Evolutionary conservation across 2,888 invertebrate species (phyloP).

Genomic region (Adelphocoris suturalis): DNA sequence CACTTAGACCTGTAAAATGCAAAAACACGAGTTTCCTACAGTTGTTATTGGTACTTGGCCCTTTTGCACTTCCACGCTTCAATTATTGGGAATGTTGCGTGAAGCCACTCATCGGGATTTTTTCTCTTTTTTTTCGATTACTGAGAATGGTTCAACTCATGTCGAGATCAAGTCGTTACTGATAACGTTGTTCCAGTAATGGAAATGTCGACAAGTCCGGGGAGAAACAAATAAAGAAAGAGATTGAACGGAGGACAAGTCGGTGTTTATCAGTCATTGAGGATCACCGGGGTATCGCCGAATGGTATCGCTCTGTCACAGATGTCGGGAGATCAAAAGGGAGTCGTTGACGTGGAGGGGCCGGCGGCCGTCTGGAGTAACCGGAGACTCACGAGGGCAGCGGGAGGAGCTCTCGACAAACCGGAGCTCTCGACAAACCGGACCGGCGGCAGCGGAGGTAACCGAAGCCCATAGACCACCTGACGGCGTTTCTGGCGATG

Average conservation of each 20-base stretch:
- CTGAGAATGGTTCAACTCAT: background rate
- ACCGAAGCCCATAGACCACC: conserved; percentile 29
- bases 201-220: background rate
- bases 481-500: background rate
- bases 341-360: background rate
- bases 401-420: conserved; percentile 11
- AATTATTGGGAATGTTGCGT: too few species aligned
- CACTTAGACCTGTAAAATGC: too few species aligned
- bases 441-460: background rate
- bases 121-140: background rate
- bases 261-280: conserved; percentile 32
- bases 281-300: conserved; percentile 46
- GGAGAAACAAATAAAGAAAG: conserved; percentile 26
- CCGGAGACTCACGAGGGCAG: background rate
- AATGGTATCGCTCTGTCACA: conserved; percentile 43
- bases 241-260: conserved; percentile 26
- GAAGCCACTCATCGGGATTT: too few species aligned
- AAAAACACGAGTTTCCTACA: too few species aligned
- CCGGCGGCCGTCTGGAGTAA: conserved; percentile 26
- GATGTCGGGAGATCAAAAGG: conserved; percentile 46
- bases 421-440: background rate
- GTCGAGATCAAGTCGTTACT: background rate
- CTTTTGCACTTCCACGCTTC: too few species aligned
- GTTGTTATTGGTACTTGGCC: too few species aligned
- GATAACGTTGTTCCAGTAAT: conserved; percentile 17